Base-by-base conservation (phyloP, 2,888 invertebrate genomes). In the Cyclophora punctaria region DNA sequence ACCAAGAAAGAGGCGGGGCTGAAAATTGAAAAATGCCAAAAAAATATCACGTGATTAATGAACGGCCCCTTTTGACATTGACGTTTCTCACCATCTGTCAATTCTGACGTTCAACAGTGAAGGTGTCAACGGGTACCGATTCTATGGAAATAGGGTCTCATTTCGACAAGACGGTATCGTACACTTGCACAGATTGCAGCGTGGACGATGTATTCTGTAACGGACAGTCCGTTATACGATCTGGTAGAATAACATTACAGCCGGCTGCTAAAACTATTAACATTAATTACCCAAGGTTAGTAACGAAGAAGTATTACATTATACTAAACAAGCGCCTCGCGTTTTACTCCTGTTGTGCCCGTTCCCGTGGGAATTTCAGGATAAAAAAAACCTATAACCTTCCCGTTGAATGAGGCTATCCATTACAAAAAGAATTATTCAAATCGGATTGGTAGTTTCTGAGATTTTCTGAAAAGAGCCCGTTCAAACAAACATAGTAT, bases 221-320 rank as follows among this genome's bases (percentile, higher is more conserved):
- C 49, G 83, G 82, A 0, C 70, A 69, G 48, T 77, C 72, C 42
- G 69, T 71, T 1, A 45, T 76, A 0, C 6, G 61, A 0, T 56
- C 58, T 0, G 80, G 79, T 48, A 69, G 2, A 64, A 82, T 33
- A 63, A 71, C 7, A 55, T 77, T 20, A 63, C 75, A 5, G 55
- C 20, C 67, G 0, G 55, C 57, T 0, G 58, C 68, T 2, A 77
- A 73, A 45, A 63, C 69, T 55, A 58, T 83, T 58, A 78, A 66
- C 56, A 73, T 82, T 41, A 80, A 79, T 50, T 78, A 79, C 46
- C 73, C 79, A 0, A 73, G 73, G 83, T 80, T 20, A 20, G 20
- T 20, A 20, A 20, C 20, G 20, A 20, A 20, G 20, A 2, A 20
- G 20, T 20, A 20, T 20, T 1, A 20, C 20, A 20, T 20, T 20